These are phyloP conservation scores for Tapirus terrestris DNA, from an alignment of 2,113 vertebrate species.

Conservation along the genomic window DNA sequence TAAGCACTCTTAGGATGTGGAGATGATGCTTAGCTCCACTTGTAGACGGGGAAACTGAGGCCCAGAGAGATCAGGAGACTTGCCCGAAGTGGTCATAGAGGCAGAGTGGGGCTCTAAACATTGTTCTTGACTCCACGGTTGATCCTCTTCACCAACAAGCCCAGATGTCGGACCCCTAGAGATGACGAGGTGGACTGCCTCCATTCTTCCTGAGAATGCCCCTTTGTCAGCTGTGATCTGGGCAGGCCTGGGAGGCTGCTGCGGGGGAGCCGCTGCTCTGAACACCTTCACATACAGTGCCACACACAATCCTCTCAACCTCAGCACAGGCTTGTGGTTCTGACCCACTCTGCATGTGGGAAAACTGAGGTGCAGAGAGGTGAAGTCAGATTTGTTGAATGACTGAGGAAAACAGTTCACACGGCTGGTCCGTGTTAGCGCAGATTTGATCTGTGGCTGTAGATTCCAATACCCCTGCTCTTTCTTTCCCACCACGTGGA, in stretches of 20 bases:
- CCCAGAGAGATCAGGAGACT: background rate
- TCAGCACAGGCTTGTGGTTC: rapidly evolving
- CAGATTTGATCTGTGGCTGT: background rate
- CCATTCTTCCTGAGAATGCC: rapidly evolving
- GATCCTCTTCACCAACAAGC: background rate
- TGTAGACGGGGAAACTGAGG: background rate
- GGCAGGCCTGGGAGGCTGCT: rapidly evolving
- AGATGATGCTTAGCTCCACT: background rate
- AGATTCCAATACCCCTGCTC: background rate
- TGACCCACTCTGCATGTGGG: background rate
- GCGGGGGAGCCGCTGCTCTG: no score
- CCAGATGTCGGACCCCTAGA: background rate
- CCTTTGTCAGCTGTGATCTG: background rate
- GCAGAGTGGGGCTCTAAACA: background rate
- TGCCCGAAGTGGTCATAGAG: background rate
- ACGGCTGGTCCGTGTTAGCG: background rate
- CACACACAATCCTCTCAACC: rapidly evolving
- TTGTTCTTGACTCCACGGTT: background rate
- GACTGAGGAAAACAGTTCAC: background rate
- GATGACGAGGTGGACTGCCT: no score
- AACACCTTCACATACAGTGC: rapidly evolving
- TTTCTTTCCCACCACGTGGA: background rate
- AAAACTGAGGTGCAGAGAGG: background rate
- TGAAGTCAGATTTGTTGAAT: background rate
- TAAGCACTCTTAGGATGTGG: background rate